Evolutionary conservation across 2,888 invertebrate genomes (phyloP).

Genomic region (Tipula vernalis): DNA sequence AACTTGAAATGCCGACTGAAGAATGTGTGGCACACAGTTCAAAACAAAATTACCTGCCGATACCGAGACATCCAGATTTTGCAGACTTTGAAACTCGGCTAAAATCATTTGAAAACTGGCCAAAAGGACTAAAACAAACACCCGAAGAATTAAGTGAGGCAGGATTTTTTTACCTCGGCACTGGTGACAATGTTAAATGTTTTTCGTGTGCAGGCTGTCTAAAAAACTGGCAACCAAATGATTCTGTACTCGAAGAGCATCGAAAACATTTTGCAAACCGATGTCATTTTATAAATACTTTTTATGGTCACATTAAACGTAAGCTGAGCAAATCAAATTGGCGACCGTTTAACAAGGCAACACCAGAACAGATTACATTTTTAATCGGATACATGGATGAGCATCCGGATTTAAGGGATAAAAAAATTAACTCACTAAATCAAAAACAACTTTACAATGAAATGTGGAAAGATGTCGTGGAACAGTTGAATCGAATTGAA

Average conservation of each 20-base stretch:
- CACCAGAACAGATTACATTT: neutral
- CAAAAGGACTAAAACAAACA: conserved; percentile 56
- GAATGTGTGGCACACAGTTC: conserved; percentile 9
- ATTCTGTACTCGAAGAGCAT: neutral
- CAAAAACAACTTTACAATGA: neutral
- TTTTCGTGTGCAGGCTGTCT: conserved; percentile 81
- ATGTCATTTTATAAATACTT: neutral
- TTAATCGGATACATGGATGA: neutral
- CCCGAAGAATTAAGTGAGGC: conserved; percentile 66
- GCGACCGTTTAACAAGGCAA: neutral
- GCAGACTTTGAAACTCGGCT: neutral
- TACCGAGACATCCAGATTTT: neutral
- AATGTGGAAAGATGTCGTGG: neutral
- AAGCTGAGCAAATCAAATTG: neutral
- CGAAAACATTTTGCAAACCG: neutral
- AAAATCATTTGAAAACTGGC: conserved; percentile 57
- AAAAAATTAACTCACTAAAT: neutral
- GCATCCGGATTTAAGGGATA: neutral
- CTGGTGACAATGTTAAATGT: conserved; percentile 72
- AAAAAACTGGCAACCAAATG: conserved; percentile 60
- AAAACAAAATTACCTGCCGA: neutral
- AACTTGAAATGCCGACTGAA: neutral
- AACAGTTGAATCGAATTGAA: neutral
- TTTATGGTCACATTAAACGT: neutral
- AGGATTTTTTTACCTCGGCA: conserved; percentile 76